A percentile compares a stretch with the other conserved stretches of the same genome.
Evolutionary conservation across 2,797 vertebrate species (phyloP).

Genomic region (Vireo griseus): DNA sequence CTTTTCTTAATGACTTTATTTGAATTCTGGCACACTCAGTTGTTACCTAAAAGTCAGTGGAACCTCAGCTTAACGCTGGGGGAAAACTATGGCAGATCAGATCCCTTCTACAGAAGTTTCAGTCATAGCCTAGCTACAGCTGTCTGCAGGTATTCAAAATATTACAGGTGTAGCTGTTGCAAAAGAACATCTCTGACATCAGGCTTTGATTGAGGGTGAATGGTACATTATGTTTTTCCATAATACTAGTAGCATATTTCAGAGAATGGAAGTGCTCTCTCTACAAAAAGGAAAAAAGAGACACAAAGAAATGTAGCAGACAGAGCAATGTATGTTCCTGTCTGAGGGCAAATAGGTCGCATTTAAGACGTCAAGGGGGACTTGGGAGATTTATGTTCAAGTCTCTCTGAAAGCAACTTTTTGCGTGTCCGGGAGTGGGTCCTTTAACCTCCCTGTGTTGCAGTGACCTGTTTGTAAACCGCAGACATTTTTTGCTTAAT

Average conservation of each 20-base stretch:
- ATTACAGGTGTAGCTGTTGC: neutral
- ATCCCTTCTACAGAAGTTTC: neutral
- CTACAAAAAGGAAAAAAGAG: neutral
- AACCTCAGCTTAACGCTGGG: neutral
- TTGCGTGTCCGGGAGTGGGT: neutral
- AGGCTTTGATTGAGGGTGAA: neutral
- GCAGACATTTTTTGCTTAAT: neutral
- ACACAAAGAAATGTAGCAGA: slow-evolving; percentile 15
- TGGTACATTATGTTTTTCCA: neutral
- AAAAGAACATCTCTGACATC: neutral
- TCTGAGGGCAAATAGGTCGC: neutral
- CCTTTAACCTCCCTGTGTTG: slow-evolving; percentile 32
- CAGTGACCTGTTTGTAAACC: slow-evolving; percentile 43
- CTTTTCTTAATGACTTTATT: neutral
- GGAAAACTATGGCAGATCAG: neutral
- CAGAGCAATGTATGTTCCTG: neutral
- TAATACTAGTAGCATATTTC: neutral
- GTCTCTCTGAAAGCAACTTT: slow-evolving; percentile 7
- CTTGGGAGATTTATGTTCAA: slow-evolving; percentile 45
- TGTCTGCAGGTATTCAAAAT: neutral
- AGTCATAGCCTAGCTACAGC: neutral
- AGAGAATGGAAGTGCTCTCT: neutral
- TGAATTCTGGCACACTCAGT: neutral
- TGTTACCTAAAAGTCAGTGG: neutral
- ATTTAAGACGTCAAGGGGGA: neutral